Conservation (phyloP, 2,113 vertebrate species). For the Dicrurus megarhynchus region DNA sequence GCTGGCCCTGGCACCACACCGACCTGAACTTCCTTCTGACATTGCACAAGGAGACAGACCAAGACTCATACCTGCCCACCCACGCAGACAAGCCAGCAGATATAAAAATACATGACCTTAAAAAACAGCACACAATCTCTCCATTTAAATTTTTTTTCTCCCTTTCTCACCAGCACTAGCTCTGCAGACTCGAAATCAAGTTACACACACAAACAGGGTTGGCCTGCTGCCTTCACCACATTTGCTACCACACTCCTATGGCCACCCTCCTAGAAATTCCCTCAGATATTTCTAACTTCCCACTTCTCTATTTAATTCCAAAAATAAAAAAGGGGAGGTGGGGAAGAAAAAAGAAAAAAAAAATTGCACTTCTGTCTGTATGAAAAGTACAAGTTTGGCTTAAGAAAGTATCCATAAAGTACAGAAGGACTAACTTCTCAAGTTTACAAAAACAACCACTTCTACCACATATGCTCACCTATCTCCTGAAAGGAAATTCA, state of each 20-base stretch:
- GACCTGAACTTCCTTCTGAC: slow-evolving; percentile 37
- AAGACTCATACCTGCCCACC: slow-evolving; percentile 1
- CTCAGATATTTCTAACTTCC: not conserved
- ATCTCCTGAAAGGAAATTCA: slow-evolving; percentile 44
- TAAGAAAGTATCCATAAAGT: not conserved
- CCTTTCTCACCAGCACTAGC: not conserved
- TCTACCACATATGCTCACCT: slow-evolving; percentile 3
- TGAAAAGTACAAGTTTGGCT: not conserved
- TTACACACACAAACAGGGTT: not conserved
- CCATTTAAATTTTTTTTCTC: not conserved
- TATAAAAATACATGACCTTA: slow-evolving; percentile 55
- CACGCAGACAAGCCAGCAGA: not conserved
- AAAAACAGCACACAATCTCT: slow-evolving; percentile 56
- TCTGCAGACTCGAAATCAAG: not conserved
- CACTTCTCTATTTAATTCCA: not conserved
- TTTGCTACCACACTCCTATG: not conserved
- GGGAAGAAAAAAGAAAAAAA: not conserved
- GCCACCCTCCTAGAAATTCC: not conserved
- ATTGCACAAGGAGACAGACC: not conserved
- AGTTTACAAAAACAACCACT: not conserved
- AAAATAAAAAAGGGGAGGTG: not conserved
- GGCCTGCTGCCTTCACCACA: not conserved
- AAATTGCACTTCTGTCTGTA: not conserved
- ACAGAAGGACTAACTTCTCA: not conserved
- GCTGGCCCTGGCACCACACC: slow-evolving; percentile 8